Base-by-base conservation (phyloP, 1,140 invertebrate genomes). In the Drosophila elegans region DNA sequence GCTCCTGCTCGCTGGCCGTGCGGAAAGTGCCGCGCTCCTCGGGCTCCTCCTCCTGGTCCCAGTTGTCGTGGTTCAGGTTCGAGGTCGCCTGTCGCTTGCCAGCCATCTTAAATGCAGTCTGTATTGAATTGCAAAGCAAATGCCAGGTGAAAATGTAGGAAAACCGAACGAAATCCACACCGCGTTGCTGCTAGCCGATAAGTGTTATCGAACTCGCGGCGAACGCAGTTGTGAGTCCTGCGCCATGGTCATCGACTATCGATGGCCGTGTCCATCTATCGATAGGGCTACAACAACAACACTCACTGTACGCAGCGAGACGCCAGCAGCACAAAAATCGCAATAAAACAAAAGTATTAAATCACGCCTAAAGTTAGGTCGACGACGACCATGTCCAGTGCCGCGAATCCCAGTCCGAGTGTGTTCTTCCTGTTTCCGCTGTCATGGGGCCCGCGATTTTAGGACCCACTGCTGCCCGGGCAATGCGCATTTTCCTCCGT, bases 11-110 rank as follows among this genome's bases (percentile, higher is more conserved):
- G 0, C 95, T 60, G 5, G 97, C 97, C 80, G 94, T 94, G 78
- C 93, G 93, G 91, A 97, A 97, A 54, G 91, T 94, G 21, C 96
- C 96, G 66, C 94, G 94, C 75, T 97, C 96, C 93, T 98, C 96
- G 39, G 94, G 94, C 78, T 95, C 94, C n/a, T 97, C 96, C 74
- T 97, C 97, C 29, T 95, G 92, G 90, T 98, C 95, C 97, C 97
- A 98, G 92, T 98, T 98, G n/a, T 97, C 96, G 85, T 97, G 96
- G 91, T 96, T 98, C 61, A 98, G 93, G 61, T 98, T 95, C 38
- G 93, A 94, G 11, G 94, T 94, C 42, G 98, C 97, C 75, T 92
- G 92, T 72, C 97, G 93, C 93, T 98, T 98, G 38, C 89, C 90
- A 75, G 96, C 94, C 97, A 97, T 97, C 62, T 60, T 68, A 63